Base-by-base conservation (phyloP, 2,888 invertebrate genomes). In the Clunio marinus region DNA sequence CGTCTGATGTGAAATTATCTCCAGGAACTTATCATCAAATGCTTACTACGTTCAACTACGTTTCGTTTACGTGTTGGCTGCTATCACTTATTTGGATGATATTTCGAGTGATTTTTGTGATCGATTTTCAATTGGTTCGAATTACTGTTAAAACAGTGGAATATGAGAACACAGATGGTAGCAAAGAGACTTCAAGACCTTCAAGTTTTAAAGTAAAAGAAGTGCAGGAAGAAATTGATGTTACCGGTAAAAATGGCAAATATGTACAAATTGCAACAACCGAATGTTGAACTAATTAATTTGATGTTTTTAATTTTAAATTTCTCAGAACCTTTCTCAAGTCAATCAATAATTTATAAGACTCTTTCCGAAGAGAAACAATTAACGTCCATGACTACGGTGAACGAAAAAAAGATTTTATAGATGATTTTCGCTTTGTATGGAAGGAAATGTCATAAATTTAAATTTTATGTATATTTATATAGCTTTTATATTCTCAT, bases 41-140 rank as follows among this genome's bases (percentile, higher is more conserved):
- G 15, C 1, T 58, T 2, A 15, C 55, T 2, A 41, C 27, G 8
- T 41, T 68, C 45, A 45, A 32, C 15, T 68, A 55, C 57, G 41
- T 41, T 8, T 3, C 55, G 3, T 32, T 68, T 13, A 2, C 27
- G 1, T 55, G 22, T 55, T 67, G 66, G 66, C 1, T 51, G 17
- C 32, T 37, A 15, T 32, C 35, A 10, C 24, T 37, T 22, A 5
- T 24, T 51, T 15, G 32, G 32, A 32, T 65, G 27, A 8, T 58
- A 7, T n/a, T 20, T 0, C 15, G 68, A n/a, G 25, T 68, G 2
- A 41, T 58, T 15, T 57, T 68, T 32, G 68, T 68, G 2, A 41
- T 68, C 25, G 68, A 68, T 25, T 68, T 68, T n/a, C 68, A 68
- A 20, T 10, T 68, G 5, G 58, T 68, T 3, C 24, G 58, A 28